These are phyloP conservation scores for Diceros bicornis DNA, from an alignment of 2,797 vertebrate species.

Conservation along the genomic window DNA sequence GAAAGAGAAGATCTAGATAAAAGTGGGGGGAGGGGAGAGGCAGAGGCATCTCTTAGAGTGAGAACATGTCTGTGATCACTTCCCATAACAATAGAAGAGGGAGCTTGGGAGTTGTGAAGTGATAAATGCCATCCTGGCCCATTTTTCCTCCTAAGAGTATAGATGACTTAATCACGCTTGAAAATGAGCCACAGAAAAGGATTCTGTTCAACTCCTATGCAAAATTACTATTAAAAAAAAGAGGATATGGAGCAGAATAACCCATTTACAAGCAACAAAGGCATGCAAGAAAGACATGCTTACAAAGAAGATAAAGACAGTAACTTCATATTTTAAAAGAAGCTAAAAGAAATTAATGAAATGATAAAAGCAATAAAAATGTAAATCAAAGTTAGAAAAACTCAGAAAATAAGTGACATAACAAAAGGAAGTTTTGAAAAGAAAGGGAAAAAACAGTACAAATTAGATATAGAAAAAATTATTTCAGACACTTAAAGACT, in stretches of 20 bases:
- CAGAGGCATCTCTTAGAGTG: neutral
- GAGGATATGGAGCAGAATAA: neutral
- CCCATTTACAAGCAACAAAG: neutral
- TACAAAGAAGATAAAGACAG: neutral
- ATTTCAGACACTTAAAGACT: neutral
- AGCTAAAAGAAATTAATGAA: slow-evolving; percentile 11
- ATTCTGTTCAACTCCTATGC: neutral
- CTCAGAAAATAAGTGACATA: neutral
- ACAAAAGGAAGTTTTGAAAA: neutral
- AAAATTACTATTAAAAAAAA: neutral
- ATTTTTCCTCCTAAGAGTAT: neutral
- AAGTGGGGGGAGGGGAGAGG: neutral
- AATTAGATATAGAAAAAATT: neutral
- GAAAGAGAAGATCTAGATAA: neutral
- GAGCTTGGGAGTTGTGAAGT: neutral
- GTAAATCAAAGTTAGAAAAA: neutral
- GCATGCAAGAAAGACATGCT: neutral
- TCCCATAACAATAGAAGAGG: neutral
- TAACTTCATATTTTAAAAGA: neutral
- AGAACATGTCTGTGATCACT: neutral
- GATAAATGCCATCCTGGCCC: neutral
- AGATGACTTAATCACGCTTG: neutral
- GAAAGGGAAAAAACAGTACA: neutral
- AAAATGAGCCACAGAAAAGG: neutral
- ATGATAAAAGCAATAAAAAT: neutral